Evolutionary conservation across 1,140 invertebrate genomes (phyloP).

Genomic region (Drosophila kepulauana): DNA sequence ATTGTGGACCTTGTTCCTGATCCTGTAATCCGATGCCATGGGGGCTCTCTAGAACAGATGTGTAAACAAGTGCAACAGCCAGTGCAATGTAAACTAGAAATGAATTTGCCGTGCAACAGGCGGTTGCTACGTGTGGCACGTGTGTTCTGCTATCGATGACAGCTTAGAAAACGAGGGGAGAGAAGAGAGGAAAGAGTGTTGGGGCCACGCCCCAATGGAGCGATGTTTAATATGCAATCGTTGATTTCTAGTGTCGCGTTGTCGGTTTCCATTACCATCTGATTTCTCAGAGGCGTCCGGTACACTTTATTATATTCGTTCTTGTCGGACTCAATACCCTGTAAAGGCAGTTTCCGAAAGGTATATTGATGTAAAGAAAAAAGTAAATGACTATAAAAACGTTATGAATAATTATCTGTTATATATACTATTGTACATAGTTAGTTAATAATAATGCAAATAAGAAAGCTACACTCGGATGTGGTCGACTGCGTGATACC

Average conservation of each 20-base stretch:
- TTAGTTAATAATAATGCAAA: too few species aligned
- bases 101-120: conserved; percentile 4
- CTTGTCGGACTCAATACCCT: conserved; percentile 9
- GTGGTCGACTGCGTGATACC: too few species aligned
- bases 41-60: neutral
- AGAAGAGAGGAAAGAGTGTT: neutral
- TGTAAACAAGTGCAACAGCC: neutral
- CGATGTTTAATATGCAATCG: conserved; percentile 64
- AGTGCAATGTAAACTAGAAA: conserved; percentile 10
- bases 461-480: too few species aligned
- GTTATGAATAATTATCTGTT: too few species aligned
- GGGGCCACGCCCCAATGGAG: conserved; percentile 19
- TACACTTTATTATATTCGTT: conserved; percentile 23
- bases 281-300: conserved; percentile 13
- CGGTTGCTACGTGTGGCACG: conserved; percentile 28
- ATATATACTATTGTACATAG: too few species aligned
- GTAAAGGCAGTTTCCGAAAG: neutral
- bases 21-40: conserved; percentile 44
- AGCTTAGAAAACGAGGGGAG: conserved; percentile 1
- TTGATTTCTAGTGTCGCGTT: conserved; percentile 40
- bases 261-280: conserved; percentile 61
- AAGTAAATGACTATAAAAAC: too few species aligned
- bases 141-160: conserved; percentile 4
- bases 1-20: conserved; percentile 7
- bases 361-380: neutral